phyloP scores from a whole-genome alignment of 37 sponge, comb jelly and placozoan genomes.

The Eunapius fragilis region DNA sequence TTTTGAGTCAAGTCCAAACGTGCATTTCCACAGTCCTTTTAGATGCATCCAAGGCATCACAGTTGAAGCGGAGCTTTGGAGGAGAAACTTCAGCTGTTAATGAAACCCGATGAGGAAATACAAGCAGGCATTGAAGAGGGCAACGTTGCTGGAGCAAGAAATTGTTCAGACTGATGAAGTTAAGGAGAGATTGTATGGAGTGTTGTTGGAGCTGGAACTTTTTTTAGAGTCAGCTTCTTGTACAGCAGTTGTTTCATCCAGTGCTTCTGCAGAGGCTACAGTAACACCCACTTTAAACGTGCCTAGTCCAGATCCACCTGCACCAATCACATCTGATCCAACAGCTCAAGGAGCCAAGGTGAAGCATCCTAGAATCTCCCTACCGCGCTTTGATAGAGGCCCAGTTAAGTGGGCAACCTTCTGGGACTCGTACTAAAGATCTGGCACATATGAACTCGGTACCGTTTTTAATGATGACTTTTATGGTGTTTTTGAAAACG shows the following conservation, averaged over 20 bases:
- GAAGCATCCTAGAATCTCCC: not conserved
- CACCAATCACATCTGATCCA: too few species aligned
- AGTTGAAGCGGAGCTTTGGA: not conserved
- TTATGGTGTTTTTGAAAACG: too few species aligned
- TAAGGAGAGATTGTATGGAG: not conserved
- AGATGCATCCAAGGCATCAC: not conserved
- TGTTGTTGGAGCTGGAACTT: not conserved
- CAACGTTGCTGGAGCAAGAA: not conserved
- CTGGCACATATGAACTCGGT: too few species aligned
- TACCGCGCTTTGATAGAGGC: not conserved
- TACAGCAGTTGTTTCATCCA: too few species aligned
- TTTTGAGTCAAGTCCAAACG: not conserved
- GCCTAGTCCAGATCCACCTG: too few species aligned
- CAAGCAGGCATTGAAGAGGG: not conserved
- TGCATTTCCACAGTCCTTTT: not conserved
- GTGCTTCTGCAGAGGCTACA: not conserved
- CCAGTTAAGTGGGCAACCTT: constrained; percentile 3
- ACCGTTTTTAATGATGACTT: too few species aligned
- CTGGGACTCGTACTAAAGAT: constrained; percentile 3
- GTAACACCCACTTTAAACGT: not conserved
- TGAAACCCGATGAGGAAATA: not conserved
- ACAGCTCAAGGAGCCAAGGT: too few species aligned
- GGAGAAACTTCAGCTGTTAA: not conserved
- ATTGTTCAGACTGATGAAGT: not conserved
- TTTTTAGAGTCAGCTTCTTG: not conserved